Evolutionary conservation across 2,113 vertebrate species (phyloP).

Genomic region (Pseudopodoces humilis): DNA sequence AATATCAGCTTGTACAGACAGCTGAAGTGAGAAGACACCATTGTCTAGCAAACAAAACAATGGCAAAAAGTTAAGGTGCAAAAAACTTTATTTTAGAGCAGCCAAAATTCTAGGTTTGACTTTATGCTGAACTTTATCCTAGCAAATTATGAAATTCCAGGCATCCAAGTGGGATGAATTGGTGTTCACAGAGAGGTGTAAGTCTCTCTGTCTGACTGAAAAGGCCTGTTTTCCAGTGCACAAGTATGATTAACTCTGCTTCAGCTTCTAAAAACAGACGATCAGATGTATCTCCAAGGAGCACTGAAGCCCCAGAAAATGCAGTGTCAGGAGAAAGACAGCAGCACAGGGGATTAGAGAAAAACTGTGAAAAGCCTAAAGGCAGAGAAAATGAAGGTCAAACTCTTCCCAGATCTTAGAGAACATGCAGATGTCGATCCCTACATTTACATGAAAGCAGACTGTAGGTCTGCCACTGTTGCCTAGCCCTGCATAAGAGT

Average conservation of each 20-base stretch:
- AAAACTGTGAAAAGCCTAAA: background rate
- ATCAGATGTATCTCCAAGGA: background rate
- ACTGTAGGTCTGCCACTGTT: background rate
- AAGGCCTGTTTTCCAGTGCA: background rate
- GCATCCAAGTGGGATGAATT: background rate
- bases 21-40: constrained; percentile 66
- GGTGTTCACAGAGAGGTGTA: background rate
- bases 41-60: constrained; percentile 50
- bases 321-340: background rate
- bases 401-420: background rate
- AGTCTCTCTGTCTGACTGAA: background rate
- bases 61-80: background rate
- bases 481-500: background rate
- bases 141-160: background rate
- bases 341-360: background rate
- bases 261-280: background rate
- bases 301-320: background rate
- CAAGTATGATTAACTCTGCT: background rate
- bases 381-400: background rate
- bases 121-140: background rate
- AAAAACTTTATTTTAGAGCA: background rate
- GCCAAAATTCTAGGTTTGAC: background rate
- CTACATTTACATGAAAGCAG: background rate
- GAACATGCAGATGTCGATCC: background rate
- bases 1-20: constrained; percentile 67